phyloP scores from a whole-genome alignment of 2,888 invertebrate species.

The Malachius bipustulatus region DNA sequence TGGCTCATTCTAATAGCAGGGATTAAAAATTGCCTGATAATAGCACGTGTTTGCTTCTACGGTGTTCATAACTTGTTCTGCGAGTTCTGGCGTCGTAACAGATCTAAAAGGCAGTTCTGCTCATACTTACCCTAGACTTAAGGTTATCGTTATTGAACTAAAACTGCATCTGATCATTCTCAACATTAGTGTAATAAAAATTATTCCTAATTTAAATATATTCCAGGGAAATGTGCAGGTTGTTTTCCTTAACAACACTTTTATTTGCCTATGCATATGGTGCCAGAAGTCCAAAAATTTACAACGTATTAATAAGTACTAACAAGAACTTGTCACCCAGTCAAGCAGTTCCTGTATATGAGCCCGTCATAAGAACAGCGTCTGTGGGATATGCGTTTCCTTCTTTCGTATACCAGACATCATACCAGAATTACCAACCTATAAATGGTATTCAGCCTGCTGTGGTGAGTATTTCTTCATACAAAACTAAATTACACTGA shows the following conservation, averaged over 20 bases:
- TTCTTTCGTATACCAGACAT: slow-evolving; percentile 15
- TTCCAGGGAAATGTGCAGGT: slow-evolving; percentile 22
- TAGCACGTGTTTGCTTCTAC: too few species aligned
- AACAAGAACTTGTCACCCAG: slow-evolving; percentile 27
- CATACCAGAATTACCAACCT: slow-evolving; percentile 8
- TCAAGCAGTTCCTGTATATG: slow-evolving; percentile 27
- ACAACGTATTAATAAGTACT: slow-evolving; percentile 26
- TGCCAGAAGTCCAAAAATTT: slow-evolving; percentile 23
- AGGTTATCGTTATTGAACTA: too few species aligned
- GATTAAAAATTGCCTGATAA: too few species aligned
- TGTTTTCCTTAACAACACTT: slow-evolving; percentile 17
- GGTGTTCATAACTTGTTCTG: too few species aligned
- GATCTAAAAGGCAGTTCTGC: too few species aligned
- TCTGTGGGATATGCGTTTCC: slow-evolving; percentile 24
- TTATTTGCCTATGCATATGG: slow-evolving; percentile 17
- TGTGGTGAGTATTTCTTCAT: too few species aligned
- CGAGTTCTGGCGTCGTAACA: too few species aligned
- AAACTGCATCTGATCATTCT: too few species aligned
- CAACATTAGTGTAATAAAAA: neutral
- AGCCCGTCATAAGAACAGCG: slow-evolving; percentile 26
- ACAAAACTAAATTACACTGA: too few species aligned
- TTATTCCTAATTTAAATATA: neutral
- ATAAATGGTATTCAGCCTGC: too few species aligned
- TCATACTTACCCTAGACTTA: too few species aligned
- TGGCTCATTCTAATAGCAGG: too few species aligned